phyloP scores from a whole-genome alignment of 2,888 invertebrate genomes.

The Cerastis rubricosa region DNA sequence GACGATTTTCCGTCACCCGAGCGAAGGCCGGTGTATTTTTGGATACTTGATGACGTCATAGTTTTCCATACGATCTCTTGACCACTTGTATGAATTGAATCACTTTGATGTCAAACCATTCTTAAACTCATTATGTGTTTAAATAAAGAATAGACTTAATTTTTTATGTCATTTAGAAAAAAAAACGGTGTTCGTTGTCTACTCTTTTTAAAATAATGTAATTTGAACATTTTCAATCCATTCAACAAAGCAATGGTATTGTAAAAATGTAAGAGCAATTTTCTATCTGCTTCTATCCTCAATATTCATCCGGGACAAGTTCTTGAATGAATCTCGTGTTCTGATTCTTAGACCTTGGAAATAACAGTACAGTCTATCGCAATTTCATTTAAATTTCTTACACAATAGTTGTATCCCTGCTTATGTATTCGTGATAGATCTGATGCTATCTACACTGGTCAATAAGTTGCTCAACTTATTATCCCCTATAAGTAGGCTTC shows the following conservation, averaged over 20 bases:
- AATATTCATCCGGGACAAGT: constrained; percentile 13
- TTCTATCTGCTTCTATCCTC: not conserved
- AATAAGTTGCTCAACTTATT: constrained; percentile 35
- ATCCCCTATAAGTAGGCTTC: constrained; percentile 38
- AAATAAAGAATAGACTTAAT: constrained; percentile 16
- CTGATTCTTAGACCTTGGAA: constrained; percentile 20
- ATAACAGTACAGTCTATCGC: constrained; percentile 13
- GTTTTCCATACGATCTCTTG: constrained; percentile 79
- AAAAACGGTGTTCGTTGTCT: not conserved
- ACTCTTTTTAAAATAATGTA: not conserved
- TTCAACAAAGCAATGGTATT: not conserved
- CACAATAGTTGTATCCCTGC: constrained; percentile 34
- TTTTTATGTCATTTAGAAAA: constrained; percentile 10
- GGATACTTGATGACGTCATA: constrained; percentile 78
- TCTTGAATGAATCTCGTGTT: constrained; percentile 27
- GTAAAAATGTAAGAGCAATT: not conserved
- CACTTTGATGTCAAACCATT: constrained; percentile 62
- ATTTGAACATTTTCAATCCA: not conserved
- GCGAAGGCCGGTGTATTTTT: constrained; percentile 86
- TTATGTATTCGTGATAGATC: constrained; percentile 23
- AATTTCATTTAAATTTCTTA: constrained; percentile 34
- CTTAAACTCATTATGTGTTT: constrained; percentile 44
- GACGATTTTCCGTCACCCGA: constrained; percentile 81
- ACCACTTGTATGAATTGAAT: constrained; percentile 68
- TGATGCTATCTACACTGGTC: constrained; percentile 20